Evolutionary conservation across 2,888 invertebrate genomes (phyloP), one percentile per base, ranked within the genome.

Genomic region (Mystacides longicornis): DNA sequence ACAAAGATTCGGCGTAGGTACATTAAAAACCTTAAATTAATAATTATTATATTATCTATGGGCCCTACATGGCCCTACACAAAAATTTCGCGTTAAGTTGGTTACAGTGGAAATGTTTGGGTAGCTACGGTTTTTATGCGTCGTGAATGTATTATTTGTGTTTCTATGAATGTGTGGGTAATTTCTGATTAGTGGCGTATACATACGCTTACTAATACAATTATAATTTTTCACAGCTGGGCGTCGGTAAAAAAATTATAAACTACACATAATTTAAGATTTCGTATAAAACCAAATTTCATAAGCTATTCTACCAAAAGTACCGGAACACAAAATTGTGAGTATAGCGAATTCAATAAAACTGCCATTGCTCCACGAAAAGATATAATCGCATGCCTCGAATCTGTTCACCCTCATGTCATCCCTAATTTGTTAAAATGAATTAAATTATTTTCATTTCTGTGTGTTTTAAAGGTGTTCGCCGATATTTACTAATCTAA

Each of bases 191-290:
- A 43, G 42, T 45, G 49, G 9, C 31, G 45, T 23, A 48, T 46
- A 52, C 45, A 50, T 23, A 27, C 45, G 50, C 45, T 43, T 53
- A 51, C 54, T 47, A 53, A 52, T 49, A 47, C 48, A 56, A 53
- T 50, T 23, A 42, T 46, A 54, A 33, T 57, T 57, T 57, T 57
- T 51, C 54, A 54, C 54, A 54, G 51, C 54, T 57, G 57, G 57
- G 57, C 57, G 57, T 57, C 54, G 54, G 57, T 57, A 54, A 57
- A 57, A 57, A 57, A 54, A 23, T 57, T 37, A 42, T 51, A 53
- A 57, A 54, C 47, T 54, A 20, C 51, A 23, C 37, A 14, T 46
- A 20, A 48, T 23, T 42, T 19, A 48, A 43, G 45, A 49, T 37
- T 46, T 21, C 45, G 19, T 46, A 22, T 46, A 37, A 46, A 49